phyloP scores from a whole-genome alignment of 2,888 invertebrate genomes.

The Drosophila yooni region DNA sequence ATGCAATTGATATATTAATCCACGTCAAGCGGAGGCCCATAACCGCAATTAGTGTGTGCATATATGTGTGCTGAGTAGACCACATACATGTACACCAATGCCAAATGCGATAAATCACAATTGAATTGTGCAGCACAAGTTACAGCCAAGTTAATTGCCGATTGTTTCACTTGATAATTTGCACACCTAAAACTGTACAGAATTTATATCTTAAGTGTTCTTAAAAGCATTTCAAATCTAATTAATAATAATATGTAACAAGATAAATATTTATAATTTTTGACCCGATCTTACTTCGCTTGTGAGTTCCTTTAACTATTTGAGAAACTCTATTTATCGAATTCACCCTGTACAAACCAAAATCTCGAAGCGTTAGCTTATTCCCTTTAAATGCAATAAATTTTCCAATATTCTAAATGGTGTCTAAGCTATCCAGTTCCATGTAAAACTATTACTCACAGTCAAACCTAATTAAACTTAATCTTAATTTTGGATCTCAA shows the following conservation, averaged over 20 bases:
- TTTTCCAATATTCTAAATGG: background rate
- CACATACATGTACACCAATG: background rate
- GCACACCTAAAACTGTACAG: background rate
- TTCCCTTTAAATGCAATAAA: background rate
- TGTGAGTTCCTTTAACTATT: background rate
- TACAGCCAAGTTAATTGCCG: too few relatives aligned
- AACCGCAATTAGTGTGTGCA: background rate
- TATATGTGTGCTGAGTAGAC: background rate
- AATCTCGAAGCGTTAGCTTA: background rate
- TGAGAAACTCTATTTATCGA: background rate
- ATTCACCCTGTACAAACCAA: background rate
- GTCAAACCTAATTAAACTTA: background rate
- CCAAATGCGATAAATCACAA: background rate
- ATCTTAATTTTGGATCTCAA: background rate
- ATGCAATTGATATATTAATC: too few relatives aligned
- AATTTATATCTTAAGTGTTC: background rate
- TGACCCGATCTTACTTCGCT: background rate
- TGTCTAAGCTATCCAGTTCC: background rate
- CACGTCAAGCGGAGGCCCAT: background rate
- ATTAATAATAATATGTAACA: background rate
- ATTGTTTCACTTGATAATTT: background rate
- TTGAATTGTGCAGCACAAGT: background rate
- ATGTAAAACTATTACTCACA: background rate
- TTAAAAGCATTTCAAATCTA: background rate
- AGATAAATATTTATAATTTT: background rate